Base-by-base conservation (phyloP, 1,140 invertebrate genomes). In the Frieseomelitta varia region DNA sequence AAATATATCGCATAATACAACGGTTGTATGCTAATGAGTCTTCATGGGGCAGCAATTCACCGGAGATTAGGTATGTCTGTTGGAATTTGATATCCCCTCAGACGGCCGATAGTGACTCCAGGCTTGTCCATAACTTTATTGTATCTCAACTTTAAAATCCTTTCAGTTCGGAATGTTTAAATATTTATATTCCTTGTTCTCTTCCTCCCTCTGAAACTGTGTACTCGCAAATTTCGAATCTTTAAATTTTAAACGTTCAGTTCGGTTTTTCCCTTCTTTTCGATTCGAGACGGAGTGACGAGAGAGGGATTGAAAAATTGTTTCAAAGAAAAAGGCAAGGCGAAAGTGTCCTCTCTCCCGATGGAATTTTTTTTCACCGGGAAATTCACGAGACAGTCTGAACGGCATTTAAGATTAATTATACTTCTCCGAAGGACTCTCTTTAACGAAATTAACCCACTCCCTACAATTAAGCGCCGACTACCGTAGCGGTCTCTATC, bases 391-490 rank as follows among this genome's bases (percentile, higher is more conserved):
- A 63, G 83, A 61, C 76, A 77, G 65, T 85, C 47, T 79, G 80
- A 81, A 72, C 58, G 79, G 39, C 74, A 81, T 86, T 88, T 78
- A 81, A 79, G 85, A 89, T 86, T 88, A 86, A 89, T 89, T 86
- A 84, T 81, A 81, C 81, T 81, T 74, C 39, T 65, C 47, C 27
- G 79, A 85, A 88, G 83, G 87, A 86, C 80, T 78, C 83, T 56
- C 27, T 85, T 84, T 89, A 89, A 89, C 88, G 87, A 84, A 88
- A 86, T 89, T 89, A 89, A 88, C 85, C 86, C 73, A 68, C 78
- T 74, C 58, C 34, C 67, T 85, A 86, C 86, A 88, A 89, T 89
- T 84, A 86, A 89, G 85, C 82, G 85, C 65, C 61, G 75, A 81
- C 75, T 76, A 27, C 73, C 65, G 55, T 51, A 61, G 58, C 53